Evolutionary conservation across 2,113 vertebrate genomes (phyloP).

Genomic region (Lethenteron reissneri): DNA sequence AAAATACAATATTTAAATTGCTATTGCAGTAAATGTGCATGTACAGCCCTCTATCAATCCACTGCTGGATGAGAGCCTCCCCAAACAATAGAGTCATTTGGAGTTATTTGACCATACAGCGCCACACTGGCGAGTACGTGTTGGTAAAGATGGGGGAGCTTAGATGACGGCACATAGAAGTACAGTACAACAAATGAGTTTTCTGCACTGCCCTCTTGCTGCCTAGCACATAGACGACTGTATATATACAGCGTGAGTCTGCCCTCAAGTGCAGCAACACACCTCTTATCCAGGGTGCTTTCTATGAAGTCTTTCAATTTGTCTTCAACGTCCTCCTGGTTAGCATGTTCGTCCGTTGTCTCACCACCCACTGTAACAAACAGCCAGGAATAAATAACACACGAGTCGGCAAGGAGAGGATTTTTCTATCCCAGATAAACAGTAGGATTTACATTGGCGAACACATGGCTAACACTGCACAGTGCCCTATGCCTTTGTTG

Average conservation of each 20-base stretch:
- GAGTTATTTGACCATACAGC: no score
- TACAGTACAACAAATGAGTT: not conserved
- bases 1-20: no score
- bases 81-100: no score
- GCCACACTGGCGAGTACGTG: no score
- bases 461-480: not conserved
- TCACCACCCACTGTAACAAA: conserved; percentile 31
- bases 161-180: not conserved
- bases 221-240: not conserved
- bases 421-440: not conserved
- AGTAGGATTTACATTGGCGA: not conserved
- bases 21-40: no score
- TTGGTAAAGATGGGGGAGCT: not conserved
- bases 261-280: conserved; percentile 5
- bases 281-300: conserved; percentile 70
- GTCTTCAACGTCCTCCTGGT: conserved; percentile 56
- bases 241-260: not conserved
- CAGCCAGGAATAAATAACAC: not conserved
- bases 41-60: no score
- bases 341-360: conserved; percentile 38
- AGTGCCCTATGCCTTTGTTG: not conserved
- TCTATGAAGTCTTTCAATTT: conserved; percentile 70
- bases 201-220: not conserved
- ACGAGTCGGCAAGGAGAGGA: not conserved
- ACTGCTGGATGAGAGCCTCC: no score